Evolutionary conservation across 2,888 invertebrate genomes (phyloP), one percentile per base, ranked within the genome.

Genomic region (Lithophane ornitopus): DNA sequence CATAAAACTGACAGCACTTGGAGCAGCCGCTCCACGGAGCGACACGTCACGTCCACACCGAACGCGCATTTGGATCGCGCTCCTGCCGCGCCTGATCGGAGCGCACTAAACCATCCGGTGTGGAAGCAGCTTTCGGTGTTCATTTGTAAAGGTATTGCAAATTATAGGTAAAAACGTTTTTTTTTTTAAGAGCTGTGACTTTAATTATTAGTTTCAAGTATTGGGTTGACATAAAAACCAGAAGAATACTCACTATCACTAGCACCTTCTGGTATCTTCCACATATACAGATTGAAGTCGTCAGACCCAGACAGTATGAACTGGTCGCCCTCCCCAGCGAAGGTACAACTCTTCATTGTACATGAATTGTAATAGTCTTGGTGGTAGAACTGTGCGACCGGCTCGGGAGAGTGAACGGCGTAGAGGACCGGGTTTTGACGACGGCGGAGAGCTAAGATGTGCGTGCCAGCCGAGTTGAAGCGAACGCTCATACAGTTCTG

Each of bases 261-360:
- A 49, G 91, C 92, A 16, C 97, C 97, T 70, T 97, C 97, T 0
- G 98, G 98, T 84, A 99, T 97, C 89, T 98, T 98, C 99, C 99
- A 99, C 97, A 99, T 98, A 92, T 99, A 99, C 58, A 99, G 95
- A 94, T 99, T 99, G 92, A 99, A 99, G 93, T 99, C 99, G 94
- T 99, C 99, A 0, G 99, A 99, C 0, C 99, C 99, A 3, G 99
- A 99, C 52, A 99, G 93, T 69, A 99, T 97, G 91, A 98, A 99
- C 96, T 99, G 98, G 90, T 99, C 99, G 52, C 97, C 97, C 61
- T 98, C 98, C 0, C 99, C 99, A 26, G 99, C 99, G 94, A 99
- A 99, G 82, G 98, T 98, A 91, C 99, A 99, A 83, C 99, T 99
- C 95, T 99, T 99, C 99, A 99, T 99, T 0, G 99, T 99, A 92